Percentiles rank a stretch among this genome's conserved stretches.
Evolutionary conservation across 2,888 invertebrate species (phyloP).

Genomic region (Blera fallax): DNA sequence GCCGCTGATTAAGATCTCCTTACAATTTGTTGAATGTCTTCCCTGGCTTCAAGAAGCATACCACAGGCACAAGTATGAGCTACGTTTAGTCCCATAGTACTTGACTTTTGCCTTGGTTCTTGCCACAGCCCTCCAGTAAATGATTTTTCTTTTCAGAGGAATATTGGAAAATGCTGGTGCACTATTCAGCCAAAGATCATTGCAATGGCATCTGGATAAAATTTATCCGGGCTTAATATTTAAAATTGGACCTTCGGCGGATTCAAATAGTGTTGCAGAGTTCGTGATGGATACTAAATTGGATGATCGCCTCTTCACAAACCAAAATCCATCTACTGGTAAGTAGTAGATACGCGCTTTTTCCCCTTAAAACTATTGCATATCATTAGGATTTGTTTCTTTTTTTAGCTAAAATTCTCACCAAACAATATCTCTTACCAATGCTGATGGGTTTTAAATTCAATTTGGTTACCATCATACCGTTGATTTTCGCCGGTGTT

Average conservation of each 20-base stretch:
- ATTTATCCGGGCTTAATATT: slow-evolving; percentile 90
- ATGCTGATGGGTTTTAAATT: slow-evolving; percentile 91
- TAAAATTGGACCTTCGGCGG: slow-evolving; percentile 88
- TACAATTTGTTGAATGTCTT: too few relatives aligned
- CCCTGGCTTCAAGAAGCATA: too few relatives aligned
- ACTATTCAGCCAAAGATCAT: slow-evolving; percentile 87
- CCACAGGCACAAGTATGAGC: too few relatives aligned
- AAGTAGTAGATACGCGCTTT: slow-evolving; percentile 27
- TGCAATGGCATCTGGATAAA: slow-evolving; percentile 89
- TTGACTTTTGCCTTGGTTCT: too few relatives aligned
- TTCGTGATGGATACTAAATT: slow-evolving; percentile 86
- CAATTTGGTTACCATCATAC: slow-evolving; percentile 88
- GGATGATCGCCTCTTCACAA: slow-evolving; percentile 82
- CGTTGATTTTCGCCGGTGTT: slow-evolving; percentile 87
- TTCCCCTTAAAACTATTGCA: slow-evolving; percentile 18
- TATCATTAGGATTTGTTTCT: slow-evolving; percentile 38
- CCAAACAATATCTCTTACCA: slow-evolving; percentile 89
- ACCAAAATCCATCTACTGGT: slow-evolving; percentile 80
- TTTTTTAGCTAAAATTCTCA: slow-evolving; percentile 87
- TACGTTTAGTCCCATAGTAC: too few relatives aligned
- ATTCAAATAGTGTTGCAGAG: slow-evolving; percentile 87
- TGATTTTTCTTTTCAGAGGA: slow-evolving; percentile 80
- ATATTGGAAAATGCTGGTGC: slow-evolving; percentile 87
- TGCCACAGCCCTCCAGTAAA: too few relatives aligned
- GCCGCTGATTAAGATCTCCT: too few relatives aligned